phyloP scores from a whole-genome alignment of 2,888 invertebrate species.

The Phyllotreta striolata region DNA sequence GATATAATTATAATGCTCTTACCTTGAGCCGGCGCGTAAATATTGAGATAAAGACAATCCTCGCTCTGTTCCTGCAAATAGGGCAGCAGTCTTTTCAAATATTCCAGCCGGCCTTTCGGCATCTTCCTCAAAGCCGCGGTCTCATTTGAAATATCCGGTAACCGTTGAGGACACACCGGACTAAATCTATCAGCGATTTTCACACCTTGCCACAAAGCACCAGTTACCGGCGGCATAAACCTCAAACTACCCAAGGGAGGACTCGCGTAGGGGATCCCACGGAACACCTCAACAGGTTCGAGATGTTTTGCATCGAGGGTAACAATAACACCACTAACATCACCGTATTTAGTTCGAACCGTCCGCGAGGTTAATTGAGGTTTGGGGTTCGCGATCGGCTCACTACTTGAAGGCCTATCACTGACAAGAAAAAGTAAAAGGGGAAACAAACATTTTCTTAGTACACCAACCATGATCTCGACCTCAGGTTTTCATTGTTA shows the following conservation, averaged over 20 bases:
- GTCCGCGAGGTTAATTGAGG: slow-evolving; percentile 78
- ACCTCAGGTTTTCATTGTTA: slow-evolving; percentile 10
- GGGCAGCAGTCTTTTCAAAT: slow-evolving; percentile 86
- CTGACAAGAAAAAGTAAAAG: background rate
- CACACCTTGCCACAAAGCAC: slow-evolving; percentile 90
- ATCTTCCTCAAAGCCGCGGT: slow-evolving; percentile 83
- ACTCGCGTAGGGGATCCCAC: slow-evolving; percentile 94
- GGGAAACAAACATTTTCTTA: background rate
- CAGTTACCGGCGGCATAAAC: slow-evolving; percentile 96
- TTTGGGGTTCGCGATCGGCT: slow-evolving; percentile 52
- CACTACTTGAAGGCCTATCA: slow-evolving; percentile 42
- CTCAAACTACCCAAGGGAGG: slow-evolving; percentile 87
- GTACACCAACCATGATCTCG: slow-evolving; percentile 12
- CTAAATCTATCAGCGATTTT: slow-evolving; percentile 87
- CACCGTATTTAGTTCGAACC: slow-evolving; percentile 88
- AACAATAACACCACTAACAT: slow-evolving; percentile 84
- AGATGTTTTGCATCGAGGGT: slow-evolving; percentile 81
- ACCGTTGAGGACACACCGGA: slow-evolving; percentile 91
- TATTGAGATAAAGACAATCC: slow-evolving; percentile 96
- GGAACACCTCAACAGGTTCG: slow-evolving; percentile 91
- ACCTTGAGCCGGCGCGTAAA: slow-evolving; percentile 97
- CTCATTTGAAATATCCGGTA: slow-evolving; percentile 86
- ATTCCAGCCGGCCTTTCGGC: slow-evolving; percentile 88
- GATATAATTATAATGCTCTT: slow-evolving; percentile 40
- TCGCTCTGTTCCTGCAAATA: slow-evolving; percentile 92